Evolutionary conservation across 2,888 invertebrate species (phyloP), one percentile per base, ranked within the genome.

Genomic region (Cheilosia soror): DNA sequence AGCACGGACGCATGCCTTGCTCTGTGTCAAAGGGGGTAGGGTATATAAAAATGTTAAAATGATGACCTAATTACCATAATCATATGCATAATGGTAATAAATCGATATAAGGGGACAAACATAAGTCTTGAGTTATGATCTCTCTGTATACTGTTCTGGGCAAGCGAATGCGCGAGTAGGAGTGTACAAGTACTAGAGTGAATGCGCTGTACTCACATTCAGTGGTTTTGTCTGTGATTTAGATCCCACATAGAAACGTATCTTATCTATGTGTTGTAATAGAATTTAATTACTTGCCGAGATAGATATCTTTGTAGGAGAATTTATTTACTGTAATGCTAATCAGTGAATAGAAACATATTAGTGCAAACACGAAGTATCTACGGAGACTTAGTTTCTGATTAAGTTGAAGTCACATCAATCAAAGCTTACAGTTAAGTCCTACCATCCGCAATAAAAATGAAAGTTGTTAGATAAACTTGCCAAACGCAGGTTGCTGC

Each of bases 31-130:
- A 33, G 53, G 40, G 57, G 66, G 33, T 9, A 31, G 37, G 58
- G 15, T 11, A 27, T 60, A 25, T 9, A 51, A 40, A 66, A 47
- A 58, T 51, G 69, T 65, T 42, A 80, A 88, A 89, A 89, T 89
- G 89, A 89, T 89, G 89, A 89, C 89, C 89, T 89, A 89, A 89
- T 89, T 89, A 89, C 88, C 89, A 89, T 89, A 89, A 89, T 89
- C 89, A 88, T 87, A 88, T 80, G 80, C 80, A 68, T 47, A 85
- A 80, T 76, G 62, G 76, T 65, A 85, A 85, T 85, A 85, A 85
- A 81, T 85, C 71, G 84, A 69, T 75, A 69, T 75, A 65, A 75
- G 60, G 69, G 65, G 84, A 75, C 63, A 84, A 84, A 84, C 83
- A 83, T 20, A 68, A 47, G 72, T 51, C 57, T 78, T 68, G 72